Conservation (phyloP, 2,888 invertebrate genomes). For the Sthenelais limicola region DNA sequence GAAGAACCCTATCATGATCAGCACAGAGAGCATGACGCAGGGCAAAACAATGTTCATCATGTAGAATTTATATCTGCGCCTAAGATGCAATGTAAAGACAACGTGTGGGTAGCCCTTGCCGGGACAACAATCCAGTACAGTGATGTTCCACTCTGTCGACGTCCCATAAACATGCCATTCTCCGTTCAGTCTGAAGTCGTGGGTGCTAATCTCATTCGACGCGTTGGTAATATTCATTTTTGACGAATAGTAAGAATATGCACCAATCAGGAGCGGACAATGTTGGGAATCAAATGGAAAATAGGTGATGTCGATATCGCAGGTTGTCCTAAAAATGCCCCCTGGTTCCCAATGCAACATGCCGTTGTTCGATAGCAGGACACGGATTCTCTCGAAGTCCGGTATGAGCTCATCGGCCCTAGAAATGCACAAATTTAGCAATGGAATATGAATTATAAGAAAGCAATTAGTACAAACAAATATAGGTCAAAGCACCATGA, state of each 20-base stretch:
- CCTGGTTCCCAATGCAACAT: slow-evolving; percentile 53
- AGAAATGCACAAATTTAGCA: too few relatives aligned
- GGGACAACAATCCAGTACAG: slow-evolving; percentile 47
- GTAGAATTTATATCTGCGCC: slow-evolving; percentile 50
- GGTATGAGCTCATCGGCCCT: slow-evolving; percentile 53
- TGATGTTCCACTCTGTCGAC: slow-evolving; percentile 47
- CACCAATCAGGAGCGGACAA: slow-evolving; percentile 51
- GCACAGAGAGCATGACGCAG: slow-evolving; percentile 54
- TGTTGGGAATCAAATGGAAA: slow-evolving; percentile 52
- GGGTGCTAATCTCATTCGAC: slow-evolving; percentile 43
- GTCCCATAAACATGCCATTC: slow-evolving; percentile 52
- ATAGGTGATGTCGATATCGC: slow-evolving; percentile 53
- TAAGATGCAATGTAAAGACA: slow-evolving; percentile 51
- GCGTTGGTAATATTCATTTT: slow-evolving; percentile 53
- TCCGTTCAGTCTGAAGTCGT: slow-evolving; percentile 51
- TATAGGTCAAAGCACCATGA: too few relatives aligned
- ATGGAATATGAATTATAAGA: too few relatives aligned
- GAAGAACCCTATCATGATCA: slow-evolving; percentile 52
- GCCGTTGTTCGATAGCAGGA: slow-evolving; percentile 48
- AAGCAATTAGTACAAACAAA: too few relatives aligned
- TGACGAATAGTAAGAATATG: slow-evolving; percentile 48
- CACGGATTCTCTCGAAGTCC: slow-evolving; percentile 52
- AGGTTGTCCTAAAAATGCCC: slow-evolving; percentile 52
- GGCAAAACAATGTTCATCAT: slow-evolving; percentile 56
- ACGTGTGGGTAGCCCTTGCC: slow-evolving; percentile 52